Percentiles rank a stretch among this genome's conserved stretches.
Evolutionary conservation across 2,113 vertebrate species (phyloP).

Genomic region (Neofelis nebulosa): DNA sequence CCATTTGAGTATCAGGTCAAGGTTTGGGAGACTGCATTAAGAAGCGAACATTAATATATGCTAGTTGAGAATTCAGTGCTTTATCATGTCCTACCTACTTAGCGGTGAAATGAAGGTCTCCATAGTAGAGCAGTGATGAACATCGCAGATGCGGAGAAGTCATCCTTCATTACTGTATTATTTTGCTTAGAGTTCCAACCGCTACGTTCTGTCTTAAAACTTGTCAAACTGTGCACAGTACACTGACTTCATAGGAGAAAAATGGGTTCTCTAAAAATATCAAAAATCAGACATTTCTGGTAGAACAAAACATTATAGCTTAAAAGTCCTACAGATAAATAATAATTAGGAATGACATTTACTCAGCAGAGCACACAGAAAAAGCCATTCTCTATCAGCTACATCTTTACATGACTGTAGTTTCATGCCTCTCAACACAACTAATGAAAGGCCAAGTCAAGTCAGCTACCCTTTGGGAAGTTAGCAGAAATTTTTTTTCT

Average conservation of each 20-base stretch:
- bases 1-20: neutral
- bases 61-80: neutral
- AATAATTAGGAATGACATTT: constrained; percentile 76
- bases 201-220: constrained; percentile 68
- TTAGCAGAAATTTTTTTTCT: neutral
- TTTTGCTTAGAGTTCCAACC: constrained; percentile 56
- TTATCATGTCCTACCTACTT: constrained; percentile 24
- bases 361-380: constrained; percentile 47
- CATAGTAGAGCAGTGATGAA: constrained; percentile 31
- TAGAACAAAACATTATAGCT: constrained; percentile 64
- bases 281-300: constrained; percentile 65
- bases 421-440: constrained; percentile 26
- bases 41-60: neutral
- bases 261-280: constrained; percentile 67
- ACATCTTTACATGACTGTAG: neutral
- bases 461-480: neutral
- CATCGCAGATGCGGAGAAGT: neutral
- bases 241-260: constrained; percentile 67
- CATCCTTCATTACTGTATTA: constrained; percentile 58
- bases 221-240: constrained; percentile 72
- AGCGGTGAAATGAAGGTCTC: constrained; percentile 34
- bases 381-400: constrained; percentile 21
- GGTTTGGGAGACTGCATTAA: neutral
- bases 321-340: constrained; percentile 73
- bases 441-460: constrained; percentile 59